These are phyloP conservation scores for Bettongia penicillata DNA, from an alignment of 2,113 vertebrate species.

Conservation along the genomic window DNA sequence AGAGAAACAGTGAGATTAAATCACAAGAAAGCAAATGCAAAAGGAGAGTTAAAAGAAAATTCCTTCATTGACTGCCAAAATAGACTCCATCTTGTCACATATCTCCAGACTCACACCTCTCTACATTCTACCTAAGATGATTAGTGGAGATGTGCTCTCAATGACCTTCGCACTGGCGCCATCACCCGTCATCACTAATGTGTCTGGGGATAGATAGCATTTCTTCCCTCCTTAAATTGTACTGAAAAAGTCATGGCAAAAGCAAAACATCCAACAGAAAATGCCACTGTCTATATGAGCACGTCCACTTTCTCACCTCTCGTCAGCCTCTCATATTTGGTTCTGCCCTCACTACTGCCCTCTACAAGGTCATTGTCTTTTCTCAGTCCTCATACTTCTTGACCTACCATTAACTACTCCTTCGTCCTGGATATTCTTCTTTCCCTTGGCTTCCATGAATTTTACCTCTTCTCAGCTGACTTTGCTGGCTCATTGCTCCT, in stretches of 20 bases:
- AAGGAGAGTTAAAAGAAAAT: not conserved
- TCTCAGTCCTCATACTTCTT: not conserved
- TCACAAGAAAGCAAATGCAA: not conserved
- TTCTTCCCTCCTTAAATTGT: not conserved
- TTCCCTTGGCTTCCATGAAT: not conserved
- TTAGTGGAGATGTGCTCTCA: not conserved
- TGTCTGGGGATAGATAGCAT: constrained; percentile 1
- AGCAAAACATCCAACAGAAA: not conserved
- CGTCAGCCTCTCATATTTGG: not conserved
- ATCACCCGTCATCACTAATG: not conserved
- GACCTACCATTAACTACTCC: not conserved
- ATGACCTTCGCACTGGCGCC: not conserved
- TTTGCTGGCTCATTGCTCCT: not conserved
- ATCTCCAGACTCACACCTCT: not conserved
- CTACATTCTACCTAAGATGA: not conserved
- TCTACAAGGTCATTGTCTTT: not conserved
- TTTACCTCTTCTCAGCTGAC: not conserved
- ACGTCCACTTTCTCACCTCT: not conserved
- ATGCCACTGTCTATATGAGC: not conserved
- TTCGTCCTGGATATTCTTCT: not conserved
- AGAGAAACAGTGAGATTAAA: not conserved
- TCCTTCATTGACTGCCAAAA: not conserved
- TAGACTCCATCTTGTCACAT: not conserved
- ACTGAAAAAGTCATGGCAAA: not conserved
- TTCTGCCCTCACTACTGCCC: not conserved